Percentiles rank a stretch among this genome's conserved stretches.
phyloP scores from a whole-genome alignment of 2,113 vertebrate species.

The Laticauda colubrina region DNA sequence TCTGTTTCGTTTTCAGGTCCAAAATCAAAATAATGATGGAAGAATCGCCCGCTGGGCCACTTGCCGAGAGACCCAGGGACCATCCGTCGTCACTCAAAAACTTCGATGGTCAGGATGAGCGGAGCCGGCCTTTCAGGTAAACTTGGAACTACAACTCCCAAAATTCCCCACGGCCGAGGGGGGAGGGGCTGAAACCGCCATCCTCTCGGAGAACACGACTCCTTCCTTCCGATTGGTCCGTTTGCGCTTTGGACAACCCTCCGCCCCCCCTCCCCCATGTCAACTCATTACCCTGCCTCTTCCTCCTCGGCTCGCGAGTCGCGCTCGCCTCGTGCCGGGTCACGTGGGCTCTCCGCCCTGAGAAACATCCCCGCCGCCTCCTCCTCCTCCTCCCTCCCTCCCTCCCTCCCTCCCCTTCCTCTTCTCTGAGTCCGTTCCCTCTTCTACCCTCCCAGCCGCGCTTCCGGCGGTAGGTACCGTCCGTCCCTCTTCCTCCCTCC shows the following conservation, averaged over 20 bases:
- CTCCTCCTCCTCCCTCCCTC: background rate
- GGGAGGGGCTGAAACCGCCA: background rate
- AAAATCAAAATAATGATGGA: background rate
- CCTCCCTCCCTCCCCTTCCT: background rate
- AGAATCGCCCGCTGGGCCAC: background rate
- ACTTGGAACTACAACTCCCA: background rate
- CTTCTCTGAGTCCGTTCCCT: background rate
- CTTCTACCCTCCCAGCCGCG: background rate
- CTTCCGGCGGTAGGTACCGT: conserved; percentile 6
- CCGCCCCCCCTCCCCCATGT: background rate
- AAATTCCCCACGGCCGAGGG: background rate
- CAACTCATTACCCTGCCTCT: background rate
- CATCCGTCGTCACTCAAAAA: background rate
- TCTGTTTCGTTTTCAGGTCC: background rate
- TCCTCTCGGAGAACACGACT: background rate
- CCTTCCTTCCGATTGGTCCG: background rate
- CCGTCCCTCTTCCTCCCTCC: conserved; percentile 2
- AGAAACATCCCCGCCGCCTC: background rate
- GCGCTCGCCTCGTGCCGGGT: background rate
- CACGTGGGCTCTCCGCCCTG: background rate
- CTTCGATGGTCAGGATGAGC: background rate
- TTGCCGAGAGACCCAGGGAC: background rate
- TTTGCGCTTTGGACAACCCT: background rate
- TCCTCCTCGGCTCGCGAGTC: background rate
- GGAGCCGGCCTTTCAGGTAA: background rate